Percentiles rank a stretch among this genome's conserved stretches.
Evolutionary conservation across 2,113 vertebrate genomes (phyloP).

Genomic region (Gavia stellata): DNA sequence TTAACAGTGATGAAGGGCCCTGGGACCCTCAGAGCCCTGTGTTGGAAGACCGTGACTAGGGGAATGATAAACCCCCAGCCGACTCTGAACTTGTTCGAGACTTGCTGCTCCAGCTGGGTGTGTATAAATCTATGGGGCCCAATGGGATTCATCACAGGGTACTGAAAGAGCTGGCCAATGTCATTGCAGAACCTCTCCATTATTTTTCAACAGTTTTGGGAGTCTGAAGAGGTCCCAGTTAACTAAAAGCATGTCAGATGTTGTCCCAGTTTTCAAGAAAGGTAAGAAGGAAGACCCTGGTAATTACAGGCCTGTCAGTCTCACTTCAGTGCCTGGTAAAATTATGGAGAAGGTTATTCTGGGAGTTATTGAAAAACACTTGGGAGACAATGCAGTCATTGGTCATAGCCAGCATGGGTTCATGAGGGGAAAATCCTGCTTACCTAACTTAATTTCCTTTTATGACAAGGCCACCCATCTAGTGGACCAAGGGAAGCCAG

Average conservation of each 20-base stretch:
- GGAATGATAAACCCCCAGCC: neutral
- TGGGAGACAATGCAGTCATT: neutral
- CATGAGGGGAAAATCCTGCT: neutral
- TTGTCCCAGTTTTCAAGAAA: neutral
- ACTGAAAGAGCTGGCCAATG: neutral
- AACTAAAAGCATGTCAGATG: neutral
- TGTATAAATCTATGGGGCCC: neutral
- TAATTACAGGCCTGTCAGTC: neutral
- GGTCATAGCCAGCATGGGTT: neutral
- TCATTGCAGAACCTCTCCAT: neutral
- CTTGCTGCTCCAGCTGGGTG: neutral
- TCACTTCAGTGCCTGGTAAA: neutral
- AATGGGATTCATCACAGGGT: neutral
- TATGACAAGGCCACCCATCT: neutral
- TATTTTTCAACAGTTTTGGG: neutral
- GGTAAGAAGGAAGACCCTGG: neutral
- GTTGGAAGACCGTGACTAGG: neutral
- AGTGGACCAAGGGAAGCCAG: neutral
- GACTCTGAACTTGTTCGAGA: neutral
- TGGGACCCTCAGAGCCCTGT: neutral
- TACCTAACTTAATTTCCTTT: neutral
- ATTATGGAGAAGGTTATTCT: neutral
- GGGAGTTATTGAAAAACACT: neutral
- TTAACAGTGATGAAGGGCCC: neutral
- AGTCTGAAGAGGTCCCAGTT: neutral